Percentiles rank a stretch among this genome's conserved stretches.
phyloP scores from a whole-genome alignment of 2,888 invertebrate species.

The Nymphalis polychloros region DNA sequence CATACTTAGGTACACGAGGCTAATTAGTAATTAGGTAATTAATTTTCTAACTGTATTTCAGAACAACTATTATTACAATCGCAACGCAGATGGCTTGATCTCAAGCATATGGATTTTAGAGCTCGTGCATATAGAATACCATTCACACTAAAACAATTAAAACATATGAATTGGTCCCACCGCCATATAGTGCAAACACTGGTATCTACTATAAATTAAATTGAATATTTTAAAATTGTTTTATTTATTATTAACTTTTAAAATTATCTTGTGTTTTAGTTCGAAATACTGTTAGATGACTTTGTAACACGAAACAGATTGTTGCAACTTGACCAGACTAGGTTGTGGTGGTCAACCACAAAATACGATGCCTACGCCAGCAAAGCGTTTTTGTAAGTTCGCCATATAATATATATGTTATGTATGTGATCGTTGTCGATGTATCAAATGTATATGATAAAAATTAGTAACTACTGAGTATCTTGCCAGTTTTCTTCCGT shows the following conservation, averaged over 20 bases:
- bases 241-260: no score
- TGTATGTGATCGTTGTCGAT: no score
- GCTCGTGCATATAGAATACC: slow-evolving; percentile 65
- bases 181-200: slow-evolving; percentile 59
- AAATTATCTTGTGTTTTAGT: slow-evolving; percentile 47
- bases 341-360: slow-evolving; percentile 72
- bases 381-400: slow-evolving; percentile 68
- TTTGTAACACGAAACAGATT: slow-evolving; percentile 62
- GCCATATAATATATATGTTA: not conserved
- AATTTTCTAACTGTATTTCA: slow-evolving; percentile 56
- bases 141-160: slow-evolving; percentile 58
- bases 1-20: no score
- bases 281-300: slow-evolving; percentile 56
- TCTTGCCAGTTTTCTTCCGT: not conserved
- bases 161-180: slow-evolving; percentile 65
- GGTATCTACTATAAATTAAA: slow-evolving; percentile 45
- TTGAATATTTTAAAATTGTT: not conserved
- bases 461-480: no score
- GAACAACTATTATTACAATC: slow-evolving; percentile 92
- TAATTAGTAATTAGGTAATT: no score
- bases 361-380: slow-evolving; percentile 65
- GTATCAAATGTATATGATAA: no score
- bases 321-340: slow-evolving; percentile 64
- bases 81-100: slow-evolving; percentile 85
- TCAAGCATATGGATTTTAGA: slow-evolving; percentile 66